Conservation (phyloP, 2,888 invertebrate species). For the Morinoia aosen region DNA sequence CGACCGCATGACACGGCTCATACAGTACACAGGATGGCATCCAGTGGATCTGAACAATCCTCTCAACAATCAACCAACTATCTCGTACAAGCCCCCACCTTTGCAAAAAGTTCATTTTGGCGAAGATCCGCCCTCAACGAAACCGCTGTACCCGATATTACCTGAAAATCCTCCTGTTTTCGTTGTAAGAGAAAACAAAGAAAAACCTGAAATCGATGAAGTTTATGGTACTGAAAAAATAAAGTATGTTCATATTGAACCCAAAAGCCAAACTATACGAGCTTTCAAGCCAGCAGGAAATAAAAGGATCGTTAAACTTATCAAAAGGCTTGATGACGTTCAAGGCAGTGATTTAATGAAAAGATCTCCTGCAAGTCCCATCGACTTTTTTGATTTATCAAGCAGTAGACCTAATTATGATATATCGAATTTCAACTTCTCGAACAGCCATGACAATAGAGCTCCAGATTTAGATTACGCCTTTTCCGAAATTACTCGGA, state of each 20-base stretch:
- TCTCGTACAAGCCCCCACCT: constrained; percentile 64
- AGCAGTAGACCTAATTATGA: constrained; percentile 30
- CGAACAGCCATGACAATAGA: not conserved
- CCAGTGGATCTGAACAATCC: constrained; percentile 64
- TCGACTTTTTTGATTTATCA: not conserved
- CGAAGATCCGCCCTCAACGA: constrained; percentile 60
- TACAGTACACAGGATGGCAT: constrained; percentile 66
- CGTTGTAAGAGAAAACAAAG: constrained; percentile 61
- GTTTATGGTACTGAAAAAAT: constrained; percentile 66
- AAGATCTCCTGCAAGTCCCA: constrained; percentile 35
- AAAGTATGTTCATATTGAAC: constrained; percentile 65
- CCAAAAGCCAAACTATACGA: constrained; percentile 59
- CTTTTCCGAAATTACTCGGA: not conserved
- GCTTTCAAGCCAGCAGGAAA: constrained; percentile 57
- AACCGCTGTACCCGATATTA: constrained; percentile 64
- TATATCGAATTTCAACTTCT: not conserved
- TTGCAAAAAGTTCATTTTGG: constrained; percentile 64
- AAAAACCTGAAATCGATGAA: constrained; percentile 59
- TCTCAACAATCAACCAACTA: constrained; percentile 62
- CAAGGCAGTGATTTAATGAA: constrained; percentile 13
- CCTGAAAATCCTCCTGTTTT: constrained; percentile 65
- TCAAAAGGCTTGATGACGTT: constrained; percentile 20
- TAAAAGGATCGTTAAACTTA: not conserved
- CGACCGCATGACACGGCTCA: constrained; percentile 6
- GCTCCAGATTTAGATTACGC: constrained; percentile 9